Percentiles rank a stretch among this genome's conserved stretches.
phyloP scores from a whole-genome alignment of 2,888 invertebrate species.

The Cataglyphis livida region DNA sequence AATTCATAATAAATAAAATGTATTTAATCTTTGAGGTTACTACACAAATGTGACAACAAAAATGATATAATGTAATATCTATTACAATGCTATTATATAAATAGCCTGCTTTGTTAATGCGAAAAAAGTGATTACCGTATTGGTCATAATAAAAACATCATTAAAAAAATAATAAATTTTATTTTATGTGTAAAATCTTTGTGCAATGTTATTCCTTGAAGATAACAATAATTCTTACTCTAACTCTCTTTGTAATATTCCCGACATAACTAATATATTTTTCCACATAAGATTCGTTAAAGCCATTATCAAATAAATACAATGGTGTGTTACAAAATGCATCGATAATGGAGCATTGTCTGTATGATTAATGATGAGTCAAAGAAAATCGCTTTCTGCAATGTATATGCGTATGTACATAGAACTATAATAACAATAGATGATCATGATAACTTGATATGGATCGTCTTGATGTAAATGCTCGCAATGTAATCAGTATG shows the following conservation, averaged over 20 bases:
- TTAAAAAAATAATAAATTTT: constrained; percentile 3
- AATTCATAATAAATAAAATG: constrained; percentile 10
- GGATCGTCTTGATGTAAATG: background rate
- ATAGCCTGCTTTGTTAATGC: background rate
- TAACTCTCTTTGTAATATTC: background rate
- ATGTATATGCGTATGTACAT: background rate
- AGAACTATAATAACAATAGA: background rate
- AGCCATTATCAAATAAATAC: background rate
- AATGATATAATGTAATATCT: background rate
- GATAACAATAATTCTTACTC: background rate
- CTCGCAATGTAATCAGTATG: background rate
- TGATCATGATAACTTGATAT: background rate
- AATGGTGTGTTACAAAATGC: background rate
- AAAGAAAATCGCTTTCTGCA: background rate
- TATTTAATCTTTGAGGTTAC: background rate
- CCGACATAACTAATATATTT: background rate
- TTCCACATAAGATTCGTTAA: background rate
- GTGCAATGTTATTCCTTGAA: background rate
- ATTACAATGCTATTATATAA: background rate
- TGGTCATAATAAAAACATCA: background rate
- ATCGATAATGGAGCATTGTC: background rate
- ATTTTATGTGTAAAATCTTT: background rate
- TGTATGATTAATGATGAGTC: background rate
- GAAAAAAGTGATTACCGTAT: background rate
- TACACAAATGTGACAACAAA: background rate